These are phyloP conservation scores for Hippopotamus amphibius DNA, from an alignment of 2,113 vertebrate genomes.

Conservation along the genomic window DNA sequence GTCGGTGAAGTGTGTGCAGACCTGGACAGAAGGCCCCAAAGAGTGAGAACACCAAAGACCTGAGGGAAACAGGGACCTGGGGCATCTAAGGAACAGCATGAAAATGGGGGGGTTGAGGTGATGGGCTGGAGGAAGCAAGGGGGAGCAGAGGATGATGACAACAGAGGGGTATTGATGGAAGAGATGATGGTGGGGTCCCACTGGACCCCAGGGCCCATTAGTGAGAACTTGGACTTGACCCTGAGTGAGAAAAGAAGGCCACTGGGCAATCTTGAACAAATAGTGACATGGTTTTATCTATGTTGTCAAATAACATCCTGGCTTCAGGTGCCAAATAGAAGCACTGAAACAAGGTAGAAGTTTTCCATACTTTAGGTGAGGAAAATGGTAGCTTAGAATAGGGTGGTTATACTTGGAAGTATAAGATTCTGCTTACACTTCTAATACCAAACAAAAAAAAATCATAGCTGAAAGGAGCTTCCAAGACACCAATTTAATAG, in stretches of 20 bases:
- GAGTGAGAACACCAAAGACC: not conserved
- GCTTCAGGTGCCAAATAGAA: not conserved
- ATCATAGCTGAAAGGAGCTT: not conserved
- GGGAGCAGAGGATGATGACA: too few species aligned
- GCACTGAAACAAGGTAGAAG: not conserved
- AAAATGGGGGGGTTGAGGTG: fast-evolving
- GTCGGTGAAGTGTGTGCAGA: fast-evolving
- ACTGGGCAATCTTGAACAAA: not conserved
- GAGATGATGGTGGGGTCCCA: fast-evolving
- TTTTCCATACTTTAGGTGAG: not conserved
- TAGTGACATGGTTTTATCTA: too few species aligned
- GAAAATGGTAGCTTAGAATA: not conserved
- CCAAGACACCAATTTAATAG: not conserved
- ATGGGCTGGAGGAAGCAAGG: not conserved
- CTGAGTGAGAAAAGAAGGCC: not conserved
- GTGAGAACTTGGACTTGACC: not conserved
- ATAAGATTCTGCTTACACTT: not conserved
- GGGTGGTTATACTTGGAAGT: too few species aligned
- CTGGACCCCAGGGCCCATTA: fast-evolving
- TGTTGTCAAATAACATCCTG: not conserved
- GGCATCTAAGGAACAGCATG: not conserved
- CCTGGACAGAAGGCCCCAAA: not conserved
- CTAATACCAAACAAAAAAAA: not conserved
- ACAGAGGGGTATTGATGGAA: fast-evolving
- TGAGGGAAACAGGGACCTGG: fast-evolving